A percentile compares a stretch with the other conserved stretches of the same genome.
phyloP scores from a whole-genome alignment of 2,797 vertebrate species.

The Sarcophilus harrisii region DNA sequence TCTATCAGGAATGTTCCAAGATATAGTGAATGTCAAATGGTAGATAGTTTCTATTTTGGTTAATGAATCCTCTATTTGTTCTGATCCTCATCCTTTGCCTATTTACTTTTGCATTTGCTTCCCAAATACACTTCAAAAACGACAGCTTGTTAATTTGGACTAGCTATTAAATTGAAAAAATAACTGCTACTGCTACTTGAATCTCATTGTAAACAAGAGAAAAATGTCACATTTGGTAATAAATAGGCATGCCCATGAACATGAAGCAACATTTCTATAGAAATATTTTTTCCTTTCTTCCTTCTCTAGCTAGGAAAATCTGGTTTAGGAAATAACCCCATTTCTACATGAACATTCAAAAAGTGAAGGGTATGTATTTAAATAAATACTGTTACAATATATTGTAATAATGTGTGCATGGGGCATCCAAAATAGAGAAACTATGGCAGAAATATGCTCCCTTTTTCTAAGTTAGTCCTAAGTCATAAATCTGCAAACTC shows the following conservation, averaged over 20 bases:
- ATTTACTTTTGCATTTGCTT: background rate
- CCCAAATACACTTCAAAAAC: background rate
- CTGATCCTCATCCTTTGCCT: background rate
- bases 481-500: background rate
- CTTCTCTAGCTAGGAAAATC: background rate
- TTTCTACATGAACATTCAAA: background rate
- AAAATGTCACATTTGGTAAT: background rate
- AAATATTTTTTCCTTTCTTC: slow-evolving; percentile 24
- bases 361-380: slow-evolving; percentile 1
- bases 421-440: background rate
- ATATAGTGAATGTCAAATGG: background rate
- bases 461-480: background rate
- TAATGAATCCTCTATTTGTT: background rate
- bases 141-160: background rate
- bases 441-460: background rate
- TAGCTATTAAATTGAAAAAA: too few relatives aligned
- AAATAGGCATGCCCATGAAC: background rate
- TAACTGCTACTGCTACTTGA: background rate
- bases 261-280: slow-evolving; percentile 43
- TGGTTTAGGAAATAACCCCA: background rate
- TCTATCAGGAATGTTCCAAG: background rate
- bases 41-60: background rate
- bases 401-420: background rate
- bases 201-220: background rate
- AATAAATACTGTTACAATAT: background rate